phyloP scores from a whole-genome alignment of 2,797 vertebrate genomes.

The Takifugu rubripes region DNA sequence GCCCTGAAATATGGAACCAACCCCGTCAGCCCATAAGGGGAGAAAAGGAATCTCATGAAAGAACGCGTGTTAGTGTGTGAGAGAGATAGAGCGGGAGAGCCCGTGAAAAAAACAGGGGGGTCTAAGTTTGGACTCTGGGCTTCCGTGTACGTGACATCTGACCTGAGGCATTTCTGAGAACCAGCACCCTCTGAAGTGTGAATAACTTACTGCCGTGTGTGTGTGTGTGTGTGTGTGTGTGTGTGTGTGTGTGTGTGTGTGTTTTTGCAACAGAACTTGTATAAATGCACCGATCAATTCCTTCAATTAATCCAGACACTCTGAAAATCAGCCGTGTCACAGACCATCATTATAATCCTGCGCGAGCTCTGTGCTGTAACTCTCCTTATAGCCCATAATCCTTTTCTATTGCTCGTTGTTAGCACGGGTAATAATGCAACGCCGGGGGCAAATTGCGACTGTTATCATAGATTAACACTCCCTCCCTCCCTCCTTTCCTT shows the following conservation, averaged over 20 bases:
- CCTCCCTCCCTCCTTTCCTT: constrained; percentile 23
- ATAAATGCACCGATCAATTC: too few species aligned
- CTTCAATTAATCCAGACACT: not conserved
- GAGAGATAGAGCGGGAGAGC: constrained; percentile 11
- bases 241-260: not conserved
- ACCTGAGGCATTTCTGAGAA: constrained; percentile 68
- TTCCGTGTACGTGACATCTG: constrained; percentile 69
- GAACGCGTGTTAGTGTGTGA: constrained; percentile 27
- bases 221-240: constrained; percentile 3
- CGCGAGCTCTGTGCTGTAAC: constrained; percentile 27
- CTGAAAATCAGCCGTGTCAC: not conserved
- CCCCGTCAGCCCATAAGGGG: constrained; percentile 19
- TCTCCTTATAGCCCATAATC: constrained; percentile 21
- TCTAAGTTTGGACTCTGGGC: constrained; percentile 64
- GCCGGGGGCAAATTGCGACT: constrained; percentile 45
- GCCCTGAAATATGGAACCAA: constrained; percentile 27
- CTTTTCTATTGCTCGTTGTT: constrained; percentile 35
- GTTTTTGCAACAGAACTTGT: too few species aligned
- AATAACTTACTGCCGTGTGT: constrained; percentile 46
- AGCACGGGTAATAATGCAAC: constrained; percentile 42
- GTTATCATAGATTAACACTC: constrained; percentile 65
- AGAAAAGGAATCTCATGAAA: constrained; percentile 46
- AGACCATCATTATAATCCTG: not conserved
- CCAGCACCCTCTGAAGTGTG: constrained; percentile 63
- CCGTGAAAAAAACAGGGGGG: constrained; percentile 34